These are phyloP conservation scores for Caracal caracal DNA, from an alignment of 2,113 vertebrate genomes.

Conservation along the genomic window DNA sequence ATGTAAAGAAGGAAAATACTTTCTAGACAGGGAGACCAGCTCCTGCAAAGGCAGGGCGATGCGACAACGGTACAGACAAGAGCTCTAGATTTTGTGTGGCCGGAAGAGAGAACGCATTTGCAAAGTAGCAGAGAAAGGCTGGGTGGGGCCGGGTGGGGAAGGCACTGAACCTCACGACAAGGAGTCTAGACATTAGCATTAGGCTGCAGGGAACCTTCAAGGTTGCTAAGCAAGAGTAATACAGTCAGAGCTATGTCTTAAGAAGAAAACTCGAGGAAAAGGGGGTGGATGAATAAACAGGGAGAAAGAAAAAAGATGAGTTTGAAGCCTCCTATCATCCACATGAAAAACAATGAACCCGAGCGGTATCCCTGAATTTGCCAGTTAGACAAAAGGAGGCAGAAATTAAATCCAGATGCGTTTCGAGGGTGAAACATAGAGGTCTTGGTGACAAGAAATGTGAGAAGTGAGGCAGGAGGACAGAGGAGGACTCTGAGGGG, in stretches of 20 bases:
- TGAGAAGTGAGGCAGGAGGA: neutral
- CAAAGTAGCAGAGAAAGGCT: neutral
- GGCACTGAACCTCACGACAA: neutral
- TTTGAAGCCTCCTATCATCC: neutral
- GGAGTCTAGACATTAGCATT: fast-evolving
- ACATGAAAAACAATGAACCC: neutral
- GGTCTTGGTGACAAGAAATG: neutral
- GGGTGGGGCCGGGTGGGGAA: neutral
- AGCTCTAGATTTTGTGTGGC: neutral
- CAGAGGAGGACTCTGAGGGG: neutral
- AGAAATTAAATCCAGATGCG: neutral
- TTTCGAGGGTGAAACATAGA: neutral
- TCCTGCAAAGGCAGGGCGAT: neutral
- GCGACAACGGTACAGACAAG: neutral
- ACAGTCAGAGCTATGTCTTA: neutral
- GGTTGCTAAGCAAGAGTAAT: neutral
- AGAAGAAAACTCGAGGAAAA: neutral
- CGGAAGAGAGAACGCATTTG: neutral
- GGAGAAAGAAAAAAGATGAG: neutral
- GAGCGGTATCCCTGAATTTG: neutral
- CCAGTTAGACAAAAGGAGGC: neutral
- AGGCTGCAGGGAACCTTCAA: neutral
- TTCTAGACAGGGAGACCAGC: neutral
- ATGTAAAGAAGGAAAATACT: neutral
- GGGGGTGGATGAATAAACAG: neutral